phyloP scores from a whole-genome alignment of 2,797 vertebrate genomes.

The Eulemur rubriventer region DNA sequence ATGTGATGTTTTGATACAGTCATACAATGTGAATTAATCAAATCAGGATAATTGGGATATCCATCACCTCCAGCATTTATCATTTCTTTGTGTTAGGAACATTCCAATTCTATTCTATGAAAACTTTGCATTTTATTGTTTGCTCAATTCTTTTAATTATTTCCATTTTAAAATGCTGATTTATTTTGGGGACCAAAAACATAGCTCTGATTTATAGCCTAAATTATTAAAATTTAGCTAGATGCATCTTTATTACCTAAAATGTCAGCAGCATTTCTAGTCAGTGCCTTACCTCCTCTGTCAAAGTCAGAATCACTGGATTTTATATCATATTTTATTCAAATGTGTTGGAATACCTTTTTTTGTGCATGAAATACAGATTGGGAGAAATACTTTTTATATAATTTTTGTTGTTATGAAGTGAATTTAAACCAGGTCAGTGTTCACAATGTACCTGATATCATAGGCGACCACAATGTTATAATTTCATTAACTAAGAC shows the following conservation, averaged over 20 bases:
- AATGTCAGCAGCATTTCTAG: neutral
- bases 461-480: neutral
- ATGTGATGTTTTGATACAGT: neutral
- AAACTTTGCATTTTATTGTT: neutral
- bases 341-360: neutral
- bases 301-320: neutral
- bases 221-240: neutral
- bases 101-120: neutral
- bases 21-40: neutral
- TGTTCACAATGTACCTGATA: neutral
- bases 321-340: neutral
- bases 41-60: neutral
- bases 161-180: neutral
- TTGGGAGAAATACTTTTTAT: neutral
- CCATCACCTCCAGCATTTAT: neutral
- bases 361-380: neutral
- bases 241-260: neutral
- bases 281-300: neutral
- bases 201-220: neutral
- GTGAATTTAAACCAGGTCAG: neutral
- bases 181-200: neutral
- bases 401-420: neutral
- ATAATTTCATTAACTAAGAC: neutral
- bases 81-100: neutral
- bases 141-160: neutral